A percentile compares a stretch with the other conserved stretches of the same genome.
These are phyloP conservation scores for Morphnarchus princeps DNA, from an alignment of 2,113 vertebrate species.

Conservation along the genomic window DNA sequence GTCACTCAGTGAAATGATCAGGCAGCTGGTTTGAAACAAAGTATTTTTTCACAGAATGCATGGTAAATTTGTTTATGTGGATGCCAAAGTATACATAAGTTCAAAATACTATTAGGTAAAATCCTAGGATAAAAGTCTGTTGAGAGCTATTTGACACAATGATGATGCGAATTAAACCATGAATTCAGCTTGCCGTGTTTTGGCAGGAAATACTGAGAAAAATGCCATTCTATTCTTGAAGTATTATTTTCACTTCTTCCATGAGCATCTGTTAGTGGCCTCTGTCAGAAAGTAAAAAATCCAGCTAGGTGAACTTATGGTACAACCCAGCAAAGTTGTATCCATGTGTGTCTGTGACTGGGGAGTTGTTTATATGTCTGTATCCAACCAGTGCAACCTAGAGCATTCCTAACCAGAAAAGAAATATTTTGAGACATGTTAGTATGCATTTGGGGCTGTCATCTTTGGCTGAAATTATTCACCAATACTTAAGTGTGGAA, in stretches of 20 bases:
- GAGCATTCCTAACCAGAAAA: not conserved
- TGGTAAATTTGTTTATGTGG: not conserved
- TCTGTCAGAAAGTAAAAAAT: not conserved
- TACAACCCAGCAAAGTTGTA: not conserved
- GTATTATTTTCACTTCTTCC: not conserved
- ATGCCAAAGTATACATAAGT: not conserved
- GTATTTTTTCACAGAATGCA: not conserved
- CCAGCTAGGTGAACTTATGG: not conserved
- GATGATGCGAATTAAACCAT: not conserved
- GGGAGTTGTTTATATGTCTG: not conserved
- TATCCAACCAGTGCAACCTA: not conserved
- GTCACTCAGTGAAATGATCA: not conserved
- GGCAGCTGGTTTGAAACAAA: not conserved
- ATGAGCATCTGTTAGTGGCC: not conserved
- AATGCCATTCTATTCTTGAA: not conserved
- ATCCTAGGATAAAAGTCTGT: not conserved
- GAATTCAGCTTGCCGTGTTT: not conserved
- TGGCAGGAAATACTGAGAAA: not conserved
- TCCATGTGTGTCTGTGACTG: not conserved
- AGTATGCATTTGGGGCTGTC: not conserved
- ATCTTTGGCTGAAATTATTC: not conserved
- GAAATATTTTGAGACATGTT: not conserved
- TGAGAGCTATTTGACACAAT: not conserved
- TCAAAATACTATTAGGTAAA: not conserved
- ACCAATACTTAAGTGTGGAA: not conserved